Evolutionary conservation across 2,888 invertebrate genomes (phyloP).

Genomic region (Diplazon laetatorius): DNA sequence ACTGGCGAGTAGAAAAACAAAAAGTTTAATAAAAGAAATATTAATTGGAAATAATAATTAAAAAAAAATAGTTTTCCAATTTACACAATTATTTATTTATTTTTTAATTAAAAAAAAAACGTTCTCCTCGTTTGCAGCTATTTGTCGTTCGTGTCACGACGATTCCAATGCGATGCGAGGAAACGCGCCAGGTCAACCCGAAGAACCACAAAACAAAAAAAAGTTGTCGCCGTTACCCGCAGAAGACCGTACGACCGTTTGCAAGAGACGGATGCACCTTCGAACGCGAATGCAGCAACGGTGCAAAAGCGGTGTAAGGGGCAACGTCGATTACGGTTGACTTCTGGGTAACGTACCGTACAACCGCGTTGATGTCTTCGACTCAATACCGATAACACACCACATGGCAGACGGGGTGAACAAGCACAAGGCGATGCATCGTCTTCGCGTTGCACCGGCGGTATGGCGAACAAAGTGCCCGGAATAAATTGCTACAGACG

Average conservation of each 20-base stretch:
- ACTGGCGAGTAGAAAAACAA: not conserved
- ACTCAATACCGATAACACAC: not conserved
- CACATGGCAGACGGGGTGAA: constrained; percentile 44
- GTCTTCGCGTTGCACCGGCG: constrained; percentile 23
- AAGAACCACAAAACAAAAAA: not conserved
- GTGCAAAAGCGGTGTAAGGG: constrained; percentile 3
- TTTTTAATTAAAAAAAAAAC: too few relatives aligned
- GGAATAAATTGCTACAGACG: constrained; percentile 36
- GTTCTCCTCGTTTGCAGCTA: too few relatives aligned
- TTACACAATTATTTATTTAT: too few relatives aligned
- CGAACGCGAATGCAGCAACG: constrained; percentile 11
- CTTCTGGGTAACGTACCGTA: constrained; percentile 41
- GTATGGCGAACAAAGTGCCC: not conserved
- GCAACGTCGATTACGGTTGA: constrained; percentile 45
- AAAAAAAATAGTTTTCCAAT: too few relatives aligned
- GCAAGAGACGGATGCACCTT: not conserved
- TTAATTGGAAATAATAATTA: too few relatives aligned
- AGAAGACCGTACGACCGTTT: constrained; percentile 3
- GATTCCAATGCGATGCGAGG: constrained; percentile 10
- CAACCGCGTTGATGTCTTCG: constrained; percentile 8
- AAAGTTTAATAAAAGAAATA: too few relatives aligned
- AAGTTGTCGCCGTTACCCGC: constrained; percentile 1
- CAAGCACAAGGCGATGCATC: not conserved
- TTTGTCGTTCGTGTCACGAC: not conserved
- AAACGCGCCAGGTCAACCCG: constrained; percentile 1